Evolutionary conservation across 23 tunicate species (phyloP).

Genomic region (Halocynthia aurantium): DNA sequence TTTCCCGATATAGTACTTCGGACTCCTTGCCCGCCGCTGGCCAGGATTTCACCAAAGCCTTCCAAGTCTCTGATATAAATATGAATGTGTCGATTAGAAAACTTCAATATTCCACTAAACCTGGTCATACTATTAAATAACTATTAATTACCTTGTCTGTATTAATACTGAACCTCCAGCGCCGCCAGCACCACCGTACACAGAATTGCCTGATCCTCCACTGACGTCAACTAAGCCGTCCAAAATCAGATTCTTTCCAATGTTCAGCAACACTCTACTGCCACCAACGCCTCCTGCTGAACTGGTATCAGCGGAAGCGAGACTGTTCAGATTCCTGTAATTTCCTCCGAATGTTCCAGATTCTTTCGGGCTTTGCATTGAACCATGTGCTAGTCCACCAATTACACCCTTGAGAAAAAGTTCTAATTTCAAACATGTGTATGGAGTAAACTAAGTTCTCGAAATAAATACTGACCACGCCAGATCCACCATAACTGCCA

Average conservation of each 20-base stretch:
- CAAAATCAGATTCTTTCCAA: conserved; percentile 3
- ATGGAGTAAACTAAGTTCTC: background rate
- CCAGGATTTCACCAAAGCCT: conserved; percentile 16
- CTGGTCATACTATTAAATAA: too few species aligned
- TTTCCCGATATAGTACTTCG: background rate
- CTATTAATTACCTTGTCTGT: background rate
- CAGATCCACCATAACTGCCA: conserved; percentile 22
- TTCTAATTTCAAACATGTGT: background rate
- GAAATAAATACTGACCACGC: background rate
- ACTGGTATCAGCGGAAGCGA: background rate
- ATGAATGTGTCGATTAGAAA: background rate
- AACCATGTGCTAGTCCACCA: conserved; percentile 23
- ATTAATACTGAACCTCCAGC: conserved; percentile 18
- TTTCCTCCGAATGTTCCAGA: conserved; percentile 27
- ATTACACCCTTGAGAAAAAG: background rate
- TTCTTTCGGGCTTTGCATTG: conserved; percentile 1
- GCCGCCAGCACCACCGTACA: conserved; percentile 23
- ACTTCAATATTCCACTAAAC: too few species aligned
- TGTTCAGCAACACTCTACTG: conserved; percentile 4
- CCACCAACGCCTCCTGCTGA: conserved; percentile 29
- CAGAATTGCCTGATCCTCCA: conserved; percentile 12
- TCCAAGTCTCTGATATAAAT: background rate
- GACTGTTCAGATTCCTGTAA: background rate
- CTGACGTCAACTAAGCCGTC: conserved; percentile 9
- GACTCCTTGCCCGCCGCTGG: conserved; percentile 14